These are phyloP conservation scores for Sebastes vulpes DNA, from an alignment of 2,797 vertebrate species.

Conservation along the genomic window DNA sequence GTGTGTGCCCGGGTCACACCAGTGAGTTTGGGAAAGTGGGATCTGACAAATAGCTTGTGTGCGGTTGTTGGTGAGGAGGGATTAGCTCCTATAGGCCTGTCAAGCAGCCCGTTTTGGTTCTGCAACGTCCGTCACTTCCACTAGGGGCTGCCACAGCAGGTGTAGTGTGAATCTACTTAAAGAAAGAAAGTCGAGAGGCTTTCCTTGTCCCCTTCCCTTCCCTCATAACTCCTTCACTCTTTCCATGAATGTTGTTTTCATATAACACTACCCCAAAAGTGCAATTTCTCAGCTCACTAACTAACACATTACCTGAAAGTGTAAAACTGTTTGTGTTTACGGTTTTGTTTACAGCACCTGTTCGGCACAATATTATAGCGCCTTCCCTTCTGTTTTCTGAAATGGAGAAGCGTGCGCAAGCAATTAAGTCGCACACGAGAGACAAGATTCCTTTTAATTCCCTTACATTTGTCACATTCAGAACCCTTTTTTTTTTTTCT, in stretches of 20 bases:
- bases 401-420: conserved; percentile 14
- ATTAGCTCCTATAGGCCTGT: conserved; percentile 25
- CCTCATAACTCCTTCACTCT: neutral
- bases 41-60: conserved; percentile 36
- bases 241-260: conserved; percentile 1
- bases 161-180: conserved; percentile 22
- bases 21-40: conserved; percentile 24
- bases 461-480: neutral
- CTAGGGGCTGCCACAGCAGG: conserved; percentile 45
- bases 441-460: conserved; percentile 9
- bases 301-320: conserved; percentile 50
- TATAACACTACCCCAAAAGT: neutral
- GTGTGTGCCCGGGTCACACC: conserved; percentile 20
- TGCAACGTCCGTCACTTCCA: conserved; percentile 21
- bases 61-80: neutral
- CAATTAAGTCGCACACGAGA: conserved; percentile 8
- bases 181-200: conserved; percentile 14
- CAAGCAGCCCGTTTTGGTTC: neutral
- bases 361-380: conserved; percentile 18
- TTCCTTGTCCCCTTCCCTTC: neutral
- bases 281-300: conserved; percentile 33
- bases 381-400: conserved; percentile 45
- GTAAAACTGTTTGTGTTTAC: conserved; percentile 37
- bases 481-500: neutral
- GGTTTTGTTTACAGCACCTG: conserved; percentile 42